Conservation (phyloP, 2,888 invertebrate species). For the Mesorhabditis spiculigera region DNA sequence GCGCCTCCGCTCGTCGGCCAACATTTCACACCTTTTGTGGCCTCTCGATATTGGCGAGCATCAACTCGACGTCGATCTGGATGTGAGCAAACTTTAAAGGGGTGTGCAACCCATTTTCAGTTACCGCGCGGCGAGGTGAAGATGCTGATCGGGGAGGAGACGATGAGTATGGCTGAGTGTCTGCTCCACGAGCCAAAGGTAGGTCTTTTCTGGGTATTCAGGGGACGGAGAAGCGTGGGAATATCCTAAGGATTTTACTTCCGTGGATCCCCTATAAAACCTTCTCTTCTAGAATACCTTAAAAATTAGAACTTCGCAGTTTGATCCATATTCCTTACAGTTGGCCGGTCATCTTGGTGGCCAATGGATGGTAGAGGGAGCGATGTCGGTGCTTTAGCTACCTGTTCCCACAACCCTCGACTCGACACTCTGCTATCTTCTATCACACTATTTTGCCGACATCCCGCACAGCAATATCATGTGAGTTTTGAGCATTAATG, state of each 20-base stretch:
- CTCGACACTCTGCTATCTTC: constrained; percentile 14
- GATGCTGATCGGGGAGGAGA: constrained; percentile 26
- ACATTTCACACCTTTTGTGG: constrained; percentile 37
- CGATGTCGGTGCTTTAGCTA: constrained; percentile 14
- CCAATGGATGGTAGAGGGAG: constrained; percentile 21
- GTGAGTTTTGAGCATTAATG: constrained; percentile 9
- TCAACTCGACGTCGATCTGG: constrained; percentile 25
- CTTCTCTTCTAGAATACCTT: no score
- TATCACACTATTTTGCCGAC: constrained; percentile 14
- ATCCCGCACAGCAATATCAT: constrained; percentile 19
- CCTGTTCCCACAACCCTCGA: constrained; percentile 15
- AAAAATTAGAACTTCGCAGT: no score
- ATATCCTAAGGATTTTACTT: no score
- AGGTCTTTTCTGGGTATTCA: no score
- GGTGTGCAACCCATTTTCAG: constrained; percentile 12
- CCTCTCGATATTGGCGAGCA: constrained; percentile 37
- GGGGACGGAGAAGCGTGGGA: background rate
- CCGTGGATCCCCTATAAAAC: no score
- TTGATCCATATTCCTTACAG: background rate
- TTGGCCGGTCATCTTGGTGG: constrained; percentile 10
- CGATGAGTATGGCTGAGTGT: constrained; percentile 21
- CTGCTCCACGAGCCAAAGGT: constrained; percentile 3
- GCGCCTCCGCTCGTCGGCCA: constrained; percentile 23
- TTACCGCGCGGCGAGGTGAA: constrained; percentile 27
- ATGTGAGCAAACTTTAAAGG: constrained; percentile 15